Base-by-base conservation (phyloP, 1,140 invertebrate species). In the Pogonomyrmex californicus region DNA sequence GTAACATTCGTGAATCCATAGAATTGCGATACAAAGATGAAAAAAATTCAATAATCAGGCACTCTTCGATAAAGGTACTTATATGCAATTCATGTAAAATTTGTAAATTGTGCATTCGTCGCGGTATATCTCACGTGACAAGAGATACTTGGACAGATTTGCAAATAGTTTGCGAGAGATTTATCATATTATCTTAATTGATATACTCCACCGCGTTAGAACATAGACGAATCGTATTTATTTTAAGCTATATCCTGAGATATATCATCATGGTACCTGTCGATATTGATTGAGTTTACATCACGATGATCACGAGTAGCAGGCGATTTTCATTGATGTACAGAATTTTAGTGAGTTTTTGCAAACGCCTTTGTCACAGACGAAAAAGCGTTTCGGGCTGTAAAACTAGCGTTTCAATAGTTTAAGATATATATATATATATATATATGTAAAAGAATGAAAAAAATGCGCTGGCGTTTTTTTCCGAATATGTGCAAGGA, bases 261-360 rank as follows among this genome's bases (percentile, higher is more conserved):
- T 83, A 83, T 83, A 82, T 82, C 79, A 83, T 66, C 68, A 83
- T 83, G 66, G 79, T 83, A 83, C 79, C 79, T 83, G 79, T 83
- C 79, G 66, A 83, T 73, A 73, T 38, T 38, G 41, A 83, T 83
- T 73, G 79, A 73, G 68, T 73, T 82, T 70, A 73, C 41, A 47
- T 83, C 56, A 23, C 23, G 54, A 60, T 82, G 66, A 83, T 73
- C 41, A 73, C n/a, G 54, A 83, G 17, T 73, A 82, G 66, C 41
- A 36, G 58, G 54, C 41, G 41, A 62, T 83, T 83, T 23, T 73
- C 30, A 83, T 71, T 73, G n/a, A 83, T 83, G 79, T 83, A 83
- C 17, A 83, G 68, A 83, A 73, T 47, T 73, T 41, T 83, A 73
- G 54, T 70, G 70, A 83, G 68, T 83, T 83, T 83, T 83, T 38